Percentiles rank a stretch among this genome's conserved stretches.
Conservation (phyloP, 2,113 vertebrate species). For the Hiodon alosoides region DNA sequence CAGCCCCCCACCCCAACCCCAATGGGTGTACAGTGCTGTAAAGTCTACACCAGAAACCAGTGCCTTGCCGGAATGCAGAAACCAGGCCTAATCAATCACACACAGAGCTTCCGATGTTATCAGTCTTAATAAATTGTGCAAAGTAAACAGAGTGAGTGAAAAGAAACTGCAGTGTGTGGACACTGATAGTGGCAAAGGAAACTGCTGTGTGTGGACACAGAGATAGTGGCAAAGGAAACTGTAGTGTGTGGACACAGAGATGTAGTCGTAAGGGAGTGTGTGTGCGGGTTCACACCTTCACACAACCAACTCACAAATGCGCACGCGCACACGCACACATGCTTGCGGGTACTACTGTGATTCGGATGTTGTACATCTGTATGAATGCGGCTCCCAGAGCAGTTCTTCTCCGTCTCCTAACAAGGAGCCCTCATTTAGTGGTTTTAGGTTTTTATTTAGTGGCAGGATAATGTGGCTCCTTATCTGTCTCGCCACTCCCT, state of each 20-base stretch:
- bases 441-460: neutral
- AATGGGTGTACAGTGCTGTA: neutral
- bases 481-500: neutral
- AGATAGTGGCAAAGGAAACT: neutral
- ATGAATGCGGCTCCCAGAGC: neutral
- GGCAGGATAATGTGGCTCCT: neutral
- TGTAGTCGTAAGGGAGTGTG: neutral
- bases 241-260: neutral
- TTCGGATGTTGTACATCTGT: no score
- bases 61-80: neutral
- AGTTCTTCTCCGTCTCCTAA: neutral
- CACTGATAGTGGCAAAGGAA: neutral
- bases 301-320: neutral
- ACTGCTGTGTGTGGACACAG: neutral
- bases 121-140: constrained; percentile 23
- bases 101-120: constrained; percentile 13
- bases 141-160: neutral
- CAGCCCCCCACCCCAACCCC: neutral
- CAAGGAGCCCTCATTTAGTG: neutral
- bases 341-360: no score
- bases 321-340: neutral
- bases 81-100: constrained; percentile 16
- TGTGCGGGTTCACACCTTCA: no score
- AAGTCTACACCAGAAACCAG: neutral
- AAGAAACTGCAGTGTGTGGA: neutral